Evolutionary conservation across 2,888 invertebrate genomes (phyloP), one percentile per base, ranked within the genome.

Genomic region (Acronicta aceris): DNA sequence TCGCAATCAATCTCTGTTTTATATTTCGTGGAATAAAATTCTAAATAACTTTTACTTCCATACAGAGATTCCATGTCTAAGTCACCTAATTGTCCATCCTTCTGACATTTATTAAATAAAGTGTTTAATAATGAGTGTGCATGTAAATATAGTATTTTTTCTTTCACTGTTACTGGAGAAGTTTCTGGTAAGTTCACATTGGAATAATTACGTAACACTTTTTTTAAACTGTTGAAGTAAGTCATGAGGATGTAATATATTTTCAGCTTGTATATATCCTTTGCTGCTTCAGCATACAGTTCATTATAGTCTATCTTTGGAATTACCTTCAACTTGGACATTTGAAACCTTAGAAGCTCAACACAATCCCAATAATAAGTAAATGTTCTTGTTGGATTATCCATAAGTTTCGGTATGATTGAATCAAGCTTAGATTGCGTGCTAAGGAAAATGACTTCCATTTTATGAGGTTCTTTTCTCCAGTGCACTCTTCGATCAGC

Each of bases 351-450:
- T 3, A 93, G 50, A 4, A 87, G 42, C 81, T 92, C 91, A 49
- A 94, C 73, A 5, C 87, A 85, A 66, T 94, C 94, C 89, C 89
- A 90, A 50, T 86, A 76, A 33, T 86, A 41, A 1, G 85, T 86
- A 4, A 94, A 74, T 57, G 71, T 82, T 63, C 82, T 83, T 30
- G 83, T 70, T 0, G 89, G 85, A 68, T 93, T 94, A 13, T 82
- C 71, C 6, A 90, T 16, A 5, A 93, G 73, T 15, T 75, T 58
- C n/a, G 71, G 59, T 9, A 85, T 30, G 56, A 89, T 78, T 12
- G 72, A 65, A 21, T 84, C 72, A 15, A 82, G 59, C 40, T 70
- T 78, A 9, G 74, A 69, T 16, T 84, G 79, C 0, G 75, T 65
- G 42, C 76, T 75, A 13, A 86, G 51, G 25, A 90, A 84, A n/a